Evolutionary conservation across 2,797 vertebrate species (phyloP).

Genomic region (Fistularia tabacaria): DNA sequence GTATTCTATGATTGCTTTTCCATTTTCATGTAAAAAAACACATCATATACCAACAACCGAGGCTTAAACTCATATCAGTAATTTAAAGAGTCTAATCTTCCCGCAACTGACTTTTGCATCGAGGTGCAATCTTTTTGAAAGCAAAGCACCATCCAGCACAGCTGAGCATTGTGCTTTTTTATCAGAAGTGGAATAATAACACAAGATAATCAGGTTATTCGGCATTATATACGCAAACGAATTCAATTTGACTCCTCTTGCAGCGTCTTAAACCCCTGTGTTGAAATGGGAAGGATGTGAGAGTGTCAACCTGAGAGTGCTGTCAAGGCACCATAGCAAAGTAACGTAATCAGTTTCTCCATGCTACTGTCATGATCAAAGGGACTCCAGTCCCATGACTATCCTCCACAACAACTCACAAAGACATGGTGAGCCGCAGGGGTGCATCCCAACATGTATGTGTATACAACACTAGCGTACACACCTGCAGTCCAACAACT

Average conservation of each 20-base stretch:
- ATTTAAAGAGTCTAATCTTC: constrained; percentile 13
- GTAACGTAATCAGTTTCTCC: constrained; percentile 64
- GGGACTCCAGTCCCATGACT: constrained; percentile 50
- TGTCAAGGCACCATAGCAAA: constrained; percentile 40
- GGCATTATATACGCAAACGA: constrained; percentile 29
- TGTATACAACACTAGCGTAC: neutral
- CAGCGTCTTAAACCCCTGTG: constrained; percentile 8
- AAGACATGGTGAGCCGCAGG: constrained; percentile 24
- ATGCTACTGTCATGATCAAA: constrained; percentile 63
- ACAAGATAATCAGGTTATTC: constrained; percentile 30
- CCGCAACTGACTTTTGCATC: constrained; percentile 10
- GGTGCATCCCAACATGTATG: constrained; percentile 8
- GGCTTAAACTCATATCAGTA: too few species aligned
- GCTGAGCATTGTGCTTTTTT: neutral
- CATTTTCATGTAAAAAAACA: too few species aligned
- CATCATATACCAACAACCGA: too few species aligned
- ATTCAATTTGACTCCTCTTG: constrained; percentile 19
- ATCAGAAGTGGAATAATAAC: constrained; percentile 18
- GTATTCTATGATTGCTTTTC: too few species aligned
- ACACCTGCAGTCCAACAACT: neutral
- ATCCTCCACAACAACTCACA: constrained; percentile 38
- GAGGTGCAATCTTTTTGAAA: constrained; percentile 25
- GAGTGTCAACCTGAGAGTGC: constrained; percentile 56
- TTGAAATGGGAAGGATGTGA: constrained; percentile 43
- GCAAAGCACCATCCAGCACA: neutral